Evolutionary conservation across 2,797 vertebrate genomes (phyloP).

Genomic region (Ficedula albicollis): DNA sequence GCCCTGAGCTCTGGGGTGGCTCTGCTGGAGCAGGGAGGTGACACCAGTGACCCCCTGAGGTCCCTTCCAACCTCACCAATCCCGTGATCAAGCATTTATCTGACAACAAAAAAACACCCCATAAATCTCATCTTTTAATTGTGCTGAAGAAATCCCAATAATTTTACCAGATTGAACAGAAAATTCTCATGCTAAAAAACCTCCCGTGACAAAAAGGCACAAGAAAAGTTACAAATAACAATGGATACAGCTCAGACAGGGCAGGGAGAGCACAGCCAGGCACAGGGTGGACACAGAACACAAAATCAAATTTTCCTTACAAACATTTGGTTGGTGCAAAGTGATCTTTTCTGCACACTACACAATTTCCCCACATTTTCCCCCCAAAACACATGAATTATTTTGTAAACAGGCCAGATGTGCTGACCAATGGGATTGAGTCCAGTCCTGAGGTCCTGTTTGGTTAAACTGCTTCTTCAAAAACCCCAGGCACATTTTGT

Average conservation of each 20-base stretch:
- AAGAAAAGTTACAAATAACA: not conserved
- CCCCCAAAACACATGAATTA: too few species aligned
- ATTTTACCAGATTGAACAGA: not conserved
- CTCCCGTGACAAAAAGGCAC: not conserved
- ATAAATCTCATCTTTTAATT: slow-evolving; percentile 44
- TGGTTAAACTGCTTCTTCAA: too few species aligned
- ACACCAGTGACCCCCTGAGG: not conserved
- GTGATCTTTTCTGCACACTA: too few species aligned
- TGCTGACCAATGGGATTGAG: too few species aligned
- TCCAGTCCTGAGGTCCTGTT: too few species aligned
- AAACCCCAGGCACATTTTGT: not conserved
- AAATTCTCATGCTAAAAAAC: not conserved
- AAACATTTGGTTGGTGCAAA: not conserved
- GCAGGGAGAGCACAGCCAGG: not conserved
- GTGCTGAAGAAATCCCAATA: not conserved
- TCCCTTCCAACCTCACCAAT: not conserved
- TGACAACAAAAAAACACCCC: not conserved
- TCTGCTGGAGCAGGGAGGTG: not conserved
- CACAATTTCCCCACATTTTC: too few species aligned
- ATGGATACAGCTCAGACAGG: not conserved
- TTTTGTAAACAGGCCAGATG: too few species aligned
- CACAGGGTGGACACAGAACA: not conserved
- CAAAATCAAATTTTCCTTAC: not conserved
- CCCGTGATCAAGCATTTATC: not conserved
- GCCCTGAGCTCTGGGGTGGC: not conserved